Conservation (phyloP, 2,113 vertebrate genomes). For the Pluvianellus socialis region DNA sequence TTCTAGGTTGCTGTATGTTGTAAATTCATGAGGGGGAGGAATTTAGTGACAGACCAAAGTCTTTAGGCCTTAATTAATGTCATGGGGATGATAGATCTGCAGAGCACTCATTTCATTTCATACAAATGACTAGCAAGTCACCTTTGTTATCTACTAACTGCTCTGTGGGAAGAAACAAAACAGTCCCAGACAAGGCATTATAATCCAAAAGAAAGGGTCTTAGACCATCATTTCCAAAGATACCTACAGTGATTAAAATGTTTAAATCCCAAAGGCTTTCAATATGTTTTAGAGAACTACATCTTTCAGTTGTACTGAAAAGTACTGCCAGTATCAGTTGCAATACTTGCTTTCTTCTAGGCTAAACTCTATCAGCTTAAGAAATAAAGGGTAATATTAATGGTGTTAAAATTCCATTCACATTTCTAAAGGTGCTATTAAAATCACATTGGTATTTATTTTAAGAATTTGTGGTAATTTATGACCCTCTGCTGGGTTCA, state of each 20-base stretch:
- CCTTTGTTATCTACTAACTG: conserved; percentile 20
- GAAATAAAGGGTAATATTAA: neutral
- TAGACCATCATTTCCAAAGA: neutral
- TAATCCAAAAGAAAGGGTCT: neutral
- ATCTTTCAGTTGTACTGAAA: neutral
- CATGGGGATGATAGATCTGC: conserved; percentile 42
- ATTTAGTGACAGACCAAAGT: conserved; percentile 47
- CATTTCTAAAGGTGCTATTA: neutral
- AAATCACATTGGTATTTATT: neutral
- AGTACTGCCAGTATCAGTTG: neutral
- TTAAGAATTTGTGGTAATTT: neutral
- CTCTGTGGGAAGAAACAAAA: neutral
- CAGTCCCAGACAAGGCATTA: neutral
- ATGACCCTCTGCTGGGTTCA: neutral
- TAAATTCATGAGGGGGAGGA: conserved; percentile 58
- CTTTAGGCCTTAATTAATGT: conserved; percentile 59
- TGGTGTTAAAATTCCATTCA: neutral
- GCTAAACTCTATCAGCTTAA: neutral
- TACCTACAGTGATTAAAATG: neutral
- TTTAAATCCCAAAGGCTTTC: neutral
- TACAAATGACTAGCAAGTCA: conserved; percentile 25
- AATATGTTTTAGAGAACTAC: neutral
- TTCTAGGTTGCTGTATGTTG: conserved; percentile 4
- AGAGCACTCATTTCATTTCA: neutral
- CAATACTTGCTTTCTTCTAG: neutral